Conservation (phyloP, 1,140 invertebrate species). For the Danaus melanippus region DNA sequence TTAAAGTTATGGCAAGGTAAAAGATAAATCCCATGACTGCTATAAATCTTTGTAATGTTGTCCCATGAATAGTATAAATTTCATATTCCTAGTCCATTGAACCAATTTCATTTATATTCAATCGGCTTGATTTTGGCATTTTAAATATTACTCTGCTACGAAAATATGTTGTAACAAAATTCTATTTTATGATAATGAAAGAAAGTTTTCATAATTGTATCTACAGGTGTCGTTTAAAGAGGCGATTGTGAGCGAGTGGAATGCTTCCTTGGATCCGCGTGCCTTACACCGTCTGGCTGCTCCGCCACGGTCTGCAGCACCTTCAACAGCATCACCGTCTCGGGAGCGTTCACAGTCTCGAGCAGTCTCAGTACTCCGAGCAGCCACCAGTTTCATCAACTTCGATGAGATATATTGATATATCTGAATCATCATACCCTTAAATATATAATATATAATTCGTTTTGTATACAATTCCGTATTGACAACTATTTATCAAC, state of each 20-base stretch:
- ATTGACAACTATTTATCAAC: no score
- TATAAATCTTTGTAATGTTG: no score
- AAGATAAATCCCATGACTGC: no score
- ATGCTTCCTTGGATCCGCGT: slow-evolving; percentile 46
- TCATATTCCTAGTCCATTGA: no score
- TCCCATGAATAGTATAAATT: no score
- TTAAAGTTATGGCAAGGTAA: no score
- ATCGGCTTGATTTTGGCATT: no score
- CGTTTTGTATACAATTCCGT: background rate
- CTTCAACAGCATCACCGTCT: slow-evolving; percentile 38
- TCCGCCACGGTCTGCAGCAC: slow-evolving; percentile 45
- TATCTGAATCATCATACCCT: background rate
- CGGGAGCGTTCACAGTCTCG: slow-evolving; percentile 48
- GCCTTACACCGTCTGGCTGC: slow-evolving; percentile 44
- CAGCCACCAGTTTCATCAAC: slow-evolving; percentile 56
- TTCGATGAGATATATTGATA: slow-evolving; percentile 59
- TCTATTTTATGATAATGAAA: background rate
- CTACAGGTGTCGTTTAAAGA: slow-evolving; percentile 50
- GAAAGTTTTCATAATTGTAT: background rate
- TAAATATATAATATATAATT: background rate
- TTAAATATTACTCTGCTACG: no score
- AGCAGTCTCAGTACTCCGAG: slow-evolving; percentile 50
- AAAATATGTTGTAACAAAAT: background rate
- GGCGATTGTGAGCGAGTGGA: slow-evolving; percentile 51
- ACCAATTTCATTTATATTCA: no score